A percentile compares a stretch with the other conserved stretches of the same genome.
Evolutionary conservation across 2,113 vertebrate genomes (phyloP).

Genomic region (Xenopus tropicalis): DNA sequence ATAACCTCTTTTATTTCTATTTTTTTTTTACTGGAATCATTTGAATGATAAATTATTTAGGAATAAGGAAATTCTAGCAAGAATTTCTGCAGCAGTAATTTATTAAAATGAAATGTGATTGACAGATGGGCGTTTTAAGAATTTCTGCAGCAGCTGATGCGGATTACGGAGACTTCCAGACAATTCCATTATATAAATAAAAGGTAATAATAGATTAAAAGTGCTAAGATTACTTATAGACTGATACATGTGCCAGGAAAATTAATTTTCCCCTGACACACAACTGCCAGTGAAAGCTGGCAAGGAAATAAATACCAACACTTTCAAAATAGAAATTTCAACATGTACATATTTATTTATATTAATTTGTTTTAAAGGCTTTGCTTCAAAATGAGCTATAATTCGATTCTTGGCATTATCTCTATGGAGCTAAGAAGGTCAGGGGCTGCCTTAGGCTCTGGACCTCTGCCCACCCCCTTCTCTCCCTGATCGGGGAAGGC

Average conservation of each 20-base stretch:
- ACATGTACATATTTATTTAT: background rate
- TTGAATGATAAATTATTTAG: too few species aligned
- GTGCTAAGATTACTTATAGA: background rate
- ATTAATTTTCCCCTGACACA: background rate
- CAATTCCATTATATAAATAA: conserved; percentile 2
- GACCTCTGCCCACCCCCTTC: too few species aligned
- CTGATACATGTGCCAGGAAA: background rate
- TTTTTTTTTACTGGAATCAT: too few species aligned
- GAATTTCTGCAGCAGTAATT: background rate
- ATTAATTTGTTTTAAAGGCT: too few species aligned
- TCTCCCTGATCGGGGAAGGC: too few species aligned
- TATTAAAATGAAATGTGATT: conserved; percentile 3
- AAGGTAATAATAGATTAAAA: background rate
- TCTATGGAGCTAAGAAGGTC: too few species aligned
- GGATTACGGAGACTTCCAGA: background rate
- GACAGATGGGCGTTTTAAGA: background rate
- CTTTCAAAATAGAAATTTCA: background rate
- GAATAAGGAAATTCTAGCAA: background rate
- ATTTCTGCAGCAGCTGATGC: background rate
- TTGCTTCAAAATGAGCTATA: too few species aligned
- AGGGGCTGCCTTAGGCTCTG: too few species aligned
- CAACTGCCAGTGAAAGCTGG: background rate
- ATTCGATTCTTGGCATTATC: too few species aligned
- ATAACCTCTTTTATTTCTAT: too few species aligned
- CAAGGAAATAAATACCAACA: background rate